A percentile compares a stretch with the other conserved stretches of the same genome.
Evolutionary conservation across 2,113 vertebrate genomes (phyloP).

Genomic region (Gasterosteus aculeatus): DNA sequence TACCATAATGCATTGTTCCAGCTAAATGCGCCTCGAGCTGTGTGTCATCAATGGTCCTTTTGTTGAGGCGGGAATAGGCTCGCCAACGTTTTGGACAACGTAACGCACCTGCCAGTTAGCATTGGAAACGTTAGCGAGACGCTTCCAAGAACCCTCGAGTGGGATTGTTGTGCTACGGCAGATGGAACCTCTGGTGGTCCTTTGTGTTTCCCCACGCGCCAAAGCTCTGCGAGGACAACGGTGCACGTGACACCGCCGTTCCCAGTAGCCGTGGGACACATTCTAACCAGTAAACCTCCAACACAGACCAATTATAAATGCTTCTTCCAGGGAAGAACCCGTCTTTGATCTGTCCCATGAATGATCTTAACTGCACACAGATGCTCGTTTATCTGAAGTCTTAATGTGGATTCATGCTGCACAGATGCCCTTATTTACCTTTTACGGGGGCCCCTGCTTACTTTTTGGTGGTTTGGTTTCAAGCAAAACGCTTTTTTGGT

Average conservation of each 20-base stretch:
- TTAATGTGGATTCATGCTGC: slow-evolving; percentile 34
- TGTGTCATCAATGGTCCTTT: slow-evolving; percentile 54
- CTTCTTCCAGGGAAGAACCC: slow-evolving; percentile 12
- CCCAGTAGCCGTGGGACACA: slow-evolving; percentile 27
- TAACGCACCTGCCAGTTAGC: slow-evolving; percentile 30
- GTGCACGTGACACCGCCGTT: neutral
- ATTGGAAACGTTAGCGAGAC: neutral
- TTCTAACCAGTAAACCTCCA: neutral
- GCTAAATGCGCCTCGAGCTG: slow-evolving; percentile 19
- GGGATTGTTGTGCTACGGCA: neutral
- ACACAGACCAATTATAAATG: slow-evolving; percentile 1
- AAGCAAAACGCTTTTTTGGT: neutral
- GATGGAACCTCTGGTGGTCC: neutral
- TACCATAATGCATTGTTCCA: slow-evolving; percentile 4
- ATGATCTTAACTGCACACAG: slow-evolving; percentile 50
- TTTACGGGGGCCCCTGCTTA: slow-evolving; percentile 10
- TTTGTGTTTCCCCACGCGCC: neutral
- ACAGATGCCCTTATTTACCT: slow-evolving; percentile 25
- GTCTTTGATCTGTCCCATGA: slow-evolving; percentile 42
- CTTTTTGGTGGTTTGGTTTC: slow-evolving; percentile 25
- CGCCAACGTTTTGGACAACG: slow-evolving; percentile 42
- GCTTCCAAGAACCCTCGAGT: neutral
- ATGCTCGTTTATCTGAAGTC: slow-evolving; percentile 32
- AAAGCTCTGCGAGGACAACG: neutral
- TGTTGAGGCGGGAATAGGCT: slow-evolving; percentile 40